Conservation (phyloP, 2,797 vertebrate genomes). For the Melopsittacus undulatus region DNA sequence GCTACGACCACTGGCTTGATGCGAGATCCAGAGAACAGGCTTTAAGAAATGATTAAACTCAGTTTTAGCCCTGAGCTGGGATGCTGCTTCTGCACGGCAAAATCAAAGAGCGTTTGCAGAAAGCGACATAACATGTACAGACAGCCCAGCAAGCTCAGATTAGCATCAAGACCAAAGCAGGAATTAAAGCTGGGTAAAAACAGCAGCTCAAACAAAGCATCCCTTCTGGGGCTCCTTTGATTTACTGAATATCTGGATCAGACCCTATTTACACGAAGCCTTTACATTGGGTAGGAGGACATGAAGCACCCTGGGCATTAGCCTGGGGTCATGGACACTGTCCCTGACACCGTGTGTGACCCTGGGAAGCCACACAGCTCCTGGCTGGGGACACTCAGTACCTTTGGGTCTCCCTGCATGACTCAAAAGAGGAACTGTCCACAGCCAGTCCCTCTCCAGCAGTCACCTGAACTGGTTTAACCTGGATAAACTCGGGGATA, state of each 20-base stretch:
- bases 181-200: conserved; percentile 10
- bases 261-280: not conserved
- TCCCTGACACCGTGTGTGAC: not conserved
- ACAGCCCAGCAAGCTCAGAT: conserved; percentile 22
- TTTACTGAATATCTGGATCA: not conserved
- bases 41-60: not conserved
- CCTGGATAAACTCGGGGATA: fast-evolving
- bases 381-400: not conserved
- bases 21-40: not conserved
- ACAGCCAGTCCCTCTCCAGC: not conserved
- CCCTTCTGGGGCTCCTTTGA: conserved; percentile 14
- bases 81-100: not conserved
- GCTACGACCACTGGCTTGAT: not conserved
- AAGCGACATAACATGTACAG: not conserved
- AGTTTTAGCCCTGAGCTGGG: not conserved
- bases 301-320: fast-evolving
- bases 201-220: not conserved
- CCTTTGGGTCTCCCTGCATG: not conserved
- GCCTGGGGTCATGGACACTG: not conserved
- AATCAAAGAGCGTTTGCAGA: not conserved
- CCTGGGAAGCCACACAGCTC: not conserved
- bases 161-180: conserved; percentile 16
- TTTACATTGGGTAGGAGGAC: not conserved
- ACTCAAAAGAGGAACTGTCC: not conserved
- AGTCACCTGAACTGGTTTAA: not conserved